These are phyloP conservation scores for Todiramphus saurophagus DNA, from an alignment of 2,113 vertebrate genomes.

Conservation along the genomic window DNA sequence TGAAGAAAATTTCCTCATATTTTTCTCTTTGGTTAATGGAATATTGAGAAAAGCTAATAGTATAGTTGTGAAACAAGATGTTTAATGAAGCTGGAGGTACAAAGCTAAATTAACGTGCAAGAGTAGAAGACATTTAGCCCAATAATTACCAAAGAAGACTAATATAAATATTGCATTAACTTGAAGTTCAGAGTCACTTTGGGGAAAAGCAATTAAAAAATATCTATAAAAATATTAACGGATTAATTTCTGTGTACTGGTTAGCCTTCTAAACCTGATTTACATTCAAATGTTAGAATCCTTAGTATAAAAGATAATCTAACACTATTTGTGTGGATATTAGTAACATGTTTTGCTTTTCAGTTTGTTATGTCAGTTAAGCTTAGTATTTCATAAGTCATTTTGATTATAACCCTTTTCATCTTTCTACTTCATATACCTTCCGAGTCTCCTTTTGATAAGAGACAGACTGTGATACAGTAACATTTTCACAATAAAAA, in stretches of 20 bases:
- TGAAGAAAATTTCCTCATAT: background rate
- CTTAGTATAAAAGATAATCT: background rate
- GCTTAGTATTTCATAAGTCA: background rate
- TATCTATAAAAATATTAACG: constrained; percentile 28
- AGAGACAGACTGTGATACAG: background rate
- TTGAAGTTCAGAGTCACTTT: background rate
- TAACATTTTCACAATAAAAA: background rate
- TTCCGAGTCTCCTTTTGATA: background rate
- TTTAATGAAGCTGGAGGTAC: constrained; percentile 46
- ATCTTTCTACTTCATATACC: background rate
- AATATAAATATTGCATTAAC: constrained; percentile 48
- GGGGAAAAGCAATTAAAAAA: constrained; percentile 12
- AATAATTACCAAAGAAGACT: background rate
- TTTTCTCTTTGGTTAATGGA: constrained; percentile 39
- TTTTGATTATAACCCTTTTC: constrained; percentile 9
- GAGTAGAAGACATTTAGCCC: constrained; percentile 7
- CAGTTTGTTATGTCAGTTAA: background rate
- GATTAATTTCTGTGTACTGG: background rate
- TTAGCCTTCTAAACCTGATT: constrained; percentile 30
- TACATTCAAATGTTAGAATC: background rate
- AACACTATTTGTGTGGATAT: background rate
- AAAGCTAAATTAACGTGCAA: constrained; percentile 35
- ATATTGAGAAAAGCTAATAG: constrained; percentile 45
- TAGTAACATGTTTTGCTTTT: background rate
- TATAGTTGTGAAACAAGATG: constrained; percentile 27